Base-by-base conservation (phyloP, 2,888 invertebrate species). In the Protonemura montana region DNA sequence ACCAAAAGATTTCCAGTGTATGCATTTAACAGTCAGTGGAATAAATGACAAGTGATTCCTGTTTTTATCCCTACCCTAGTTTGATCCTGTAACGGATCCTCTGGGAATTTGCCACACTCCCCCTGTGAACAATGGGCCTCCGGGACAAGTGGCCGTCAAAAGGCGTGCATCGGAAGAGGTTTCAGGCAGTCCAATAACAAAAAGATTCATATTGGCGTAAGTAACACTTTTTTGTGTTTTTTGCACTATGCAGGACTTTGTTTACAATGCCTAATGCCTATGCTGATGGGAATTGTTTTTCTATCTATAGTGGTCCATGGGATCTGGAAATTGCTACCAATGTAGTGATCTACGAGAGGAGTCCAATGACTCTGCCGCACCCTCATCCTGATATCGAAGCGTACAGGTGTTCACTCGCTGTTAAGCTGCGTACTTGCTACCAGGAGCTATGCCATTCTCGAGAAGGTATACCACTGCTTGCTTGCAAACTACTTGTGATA, bases 331-430 rank as follows among this genome's bases (percentile, higher is more conserved):
- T 98, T 86, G 95, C 95, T 84, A 98, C 98, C 76, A 98, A 98
- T 93, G 97, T 97, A 87, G 95, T 98, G 85, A 96, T 97, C 89
- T 95, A 94, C 90, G 98, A 98, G 91, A 93, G 98, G 88, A 95
- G 96, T 25, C 97, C 97, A 0, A 96, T 96, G 88, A 94, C 95
- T 88, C 93, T 96, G 88, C 96, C 97, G 86, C 98, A 98, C 90
- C 97, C 98, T 26, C 98, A 98, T 93, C 98, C 99, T 0, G 98
- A 98, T 91, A 95, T 97, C 82, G 98, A 99, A 91, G 95, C 95
- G n/a, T 93, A 96, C 89, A 93, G 99, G 88, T 96, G 96, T 89
- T 95, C 95, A 88, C 93, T 97, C 87, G 94, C 97, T 16, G 93
- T 95, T 89, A 98, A 98, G 91, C 92, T 99, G 86, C 93, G 99